Base-by-base conservation (phyloP, 2,888 invertebrate genomes). In the Nymphalis polychloros region DNA sequence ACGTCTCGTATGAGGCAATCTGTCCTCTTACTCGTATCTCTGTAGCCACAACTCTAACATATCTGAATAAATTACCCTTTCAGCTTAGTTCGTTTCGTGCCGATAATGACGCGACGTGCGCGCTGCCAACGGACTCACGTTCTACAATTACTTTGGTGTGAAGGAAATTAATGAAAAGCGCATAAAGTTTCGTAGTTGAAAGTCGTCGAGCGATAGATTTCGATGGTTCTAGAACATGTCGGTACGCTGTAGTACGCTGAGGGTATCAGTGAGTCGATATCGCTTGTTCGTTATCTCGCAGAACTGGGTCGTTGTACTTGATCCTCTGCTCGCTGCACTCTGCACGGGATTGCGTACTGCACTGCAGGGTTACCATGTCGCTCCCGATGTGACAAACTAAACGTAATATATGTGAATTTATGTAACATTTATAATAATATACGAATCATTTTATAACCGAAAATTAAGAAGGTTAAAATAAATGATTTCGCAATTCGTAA, bases 271-370 rank as follows among this genome's bases (percentile, higher is more conserved):
- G 76, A 79, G 82, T 79, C 81, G 79, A 85, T 86, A 86, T 85
- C 86, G 65, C 71, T 47, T 81, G 77, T 71, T 72, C 72, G 75
- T 75, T 78, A 77, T 78, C 78, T 73, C 75, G 73, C 73, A 72
- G 74, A 75, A 75, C 79, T 87, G 80, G 87, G 87, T 86, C 87
- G 84, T 80, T 82, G 85, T 79, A 81, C 84, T 82, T 78, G 82
- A 78, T 84, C 72, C 73, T 70, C 72, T 64, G 62, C 59, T 35
- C 66, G 62, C 64, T 41, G 60, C 68, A 55, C 66, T 55, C 53
- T 53, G 68, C 71, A 57, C 68, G 63, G 64, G 52, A 63, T 63
- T 59, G 67, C 66, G 60, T 67, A 55, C 63, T 59, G 69, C 60
- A 65, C 50, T 20, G 57, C 64, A 67, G 67, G 66, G 59, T 55